These are phyloP conservation scores for Spodoptera littoralis DNA, from an alignment of 2,888 invertebrate genomes.

Conservation along the genomic window DNA sequence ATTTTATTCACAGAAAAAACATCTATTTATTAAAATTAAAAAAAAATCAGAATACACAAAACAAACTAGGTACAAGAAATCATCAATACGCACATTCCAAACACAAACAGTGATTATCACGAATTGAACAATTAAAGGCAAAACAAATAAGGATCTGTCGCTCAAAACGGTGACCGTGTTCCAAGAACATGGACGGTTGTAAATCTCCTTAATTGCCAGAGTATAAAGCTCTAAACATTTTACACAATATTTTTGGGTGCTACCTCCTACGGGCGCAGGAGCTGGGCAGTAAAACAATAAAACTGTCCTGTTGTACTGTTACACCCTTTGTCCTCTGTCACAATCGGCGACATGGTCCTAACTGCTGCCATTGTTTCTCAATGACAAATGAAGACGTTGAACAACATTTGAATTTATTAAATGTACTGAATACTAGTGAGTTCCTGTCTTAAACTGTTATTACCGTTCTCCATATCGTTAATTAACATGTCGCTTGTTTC, in stretches of 20 bases:
- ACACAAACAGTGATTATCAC: conserved; percentile 68
- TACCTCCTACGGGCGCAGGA: conserved; percentile 85
- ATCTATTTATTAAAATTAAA: neutral
- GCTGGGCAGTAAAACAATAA: conserved; percentile 85
- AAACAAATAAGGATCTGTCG: conserved; percentile 58
- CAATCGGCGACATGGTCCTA: conserved; percentile 76
- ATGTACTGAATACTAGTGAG: conserved; percentile 7
- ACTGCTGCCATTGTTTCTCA: conserved; percentile 77
- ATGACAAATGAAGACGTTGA: conserved; percentile 80
- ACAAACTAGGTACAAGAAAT: conserved; percentile 24
- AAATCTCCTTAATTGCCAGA: conserved; percentile 85
- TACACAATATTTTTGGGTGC: conserved; percentile 78
- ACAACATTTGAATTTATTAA: conserved; percentile 64
- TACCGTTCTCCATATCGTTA: too few relatives aligned
- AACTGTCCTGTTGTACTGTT: conserved; percentile 80
- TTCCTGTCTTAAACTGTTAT: conserved; percentile 4
- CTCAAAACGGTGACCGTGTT: conserved; percentile 66
- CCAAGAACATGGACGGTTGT: conserved; percentile 79
- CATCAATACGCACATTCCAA: conserved; percentile 40
- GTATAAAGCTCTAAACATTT: conserved; percentile 72
- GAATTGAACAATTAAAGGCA: conserved; percentile 61
- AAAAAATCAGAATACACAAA: neutral
- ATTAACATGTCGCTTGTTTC: too few relatives aligned
- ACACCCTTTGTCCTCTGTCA: conserved; percentile 72
- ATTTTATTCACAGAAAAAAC: neutral